Evolutionary conservation across 2,888 invertebrate genomes (phyloP), one percentile per base, ranked within the genome.

Genomic region (Osmoderma eremita): DNA sequence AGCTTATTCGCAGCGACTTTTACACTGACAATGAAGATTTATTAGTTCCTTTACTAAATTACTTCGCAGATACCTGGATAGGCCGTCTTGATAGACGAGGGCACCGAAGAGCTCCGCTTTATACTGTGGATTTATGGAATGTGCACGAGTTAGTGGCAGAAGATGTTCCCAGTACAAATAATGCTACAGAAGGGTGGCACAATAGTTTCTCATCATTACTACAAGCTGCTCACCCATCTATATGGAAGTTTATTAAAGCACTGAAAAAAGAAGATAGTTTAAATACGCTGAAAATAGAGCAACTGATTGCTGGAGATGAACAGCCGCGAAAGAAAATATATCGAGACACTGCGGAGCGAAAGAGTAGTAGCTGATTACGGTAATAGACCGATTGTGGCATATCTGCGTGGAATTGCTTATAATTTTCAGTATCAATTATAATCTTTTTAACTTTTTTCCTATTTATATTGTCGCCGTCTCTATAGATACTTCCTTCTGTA

Each of bases 51-150:
- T 36, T 62, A 0, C 1, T 67, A 13, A 41, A 67, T 49, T 69
- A 69, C 50, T 67, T 67, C 22, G 63, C 67, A 48, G 42, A 42
- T 12, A 42, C 30, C 10, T 50, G 50, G 20, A 50, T 50, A 50
- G 50, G 20, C 15, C n/a, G 20, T 12, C 18, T 50, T 12, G 17
- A 50, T 50, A 18, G 50, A 20, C 6, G 50, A 50, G 10, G n/a
- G 8, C 24, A 30, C 6, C 17, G 48, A 36, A 22, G 30, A 22
- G 30, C 24, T 30, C 53, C 53, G 6, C 53, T 17, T n/a, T 53
- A 12, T 53, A 12, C 30, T 22, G 22, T 6, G 13, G 13, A 30
- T 53, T 4, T 53, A 17, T 53, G 53, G 53, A 53, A 30, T 53
- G 24, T 24, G 8, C 30, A 17, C 20, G 24, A 30, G 6, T 22